These are phyloP conservation scores for Rhodophaea formosa DNA, from an alignment of 2,888 invertebrate genomes.

Conservation along the genomic window DNA sequence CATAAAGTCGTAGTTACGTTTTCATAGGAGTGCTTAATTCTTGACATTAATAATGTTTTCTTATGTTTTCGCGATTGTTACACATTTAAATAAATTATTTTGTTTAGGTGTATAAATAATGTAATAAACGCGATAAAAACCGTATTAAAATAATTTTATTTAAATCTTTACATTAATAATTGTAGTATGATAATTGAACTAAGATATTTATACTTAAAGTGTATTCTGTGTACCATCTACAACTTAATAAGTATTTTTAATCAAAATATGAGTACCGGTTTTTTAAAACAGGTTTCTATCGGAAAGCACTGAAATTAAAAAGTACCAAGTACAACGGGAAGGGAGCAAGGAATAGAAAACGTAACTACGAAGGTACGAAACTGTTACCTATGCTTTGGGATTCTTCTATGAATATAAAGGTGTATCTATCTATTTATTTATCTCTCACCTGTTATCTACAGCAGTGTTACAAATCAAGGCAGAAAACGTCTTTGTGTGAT, in stretches of 20 bases:
- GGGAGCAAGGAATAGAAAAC: not conserved
- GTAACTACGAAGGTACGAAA: conserved; percentile 5
- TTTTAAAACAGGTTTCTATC: too few relatives aligned
- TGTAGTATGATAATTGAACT: too few relatives aligned
- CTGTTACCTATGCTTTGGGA: not conserved
- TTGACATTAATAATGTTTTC: not conserved
- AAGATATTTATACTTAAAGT: too few relatives aligned
- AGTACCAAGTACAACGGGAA: not conserved
- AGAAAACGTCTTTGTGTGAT: not conserved
- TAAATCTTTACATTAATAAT: not conserved
- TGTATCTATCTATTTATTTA: not conserved
- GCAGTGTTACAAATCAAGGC: not conserved
- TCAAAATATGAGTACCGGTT: too few relatives aligned
- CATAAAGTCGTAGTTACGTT: conserved; percentile 6
- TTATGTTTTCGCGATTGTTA: too few relatives aligned
- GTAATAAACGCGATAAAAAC: too few relatives aligned
- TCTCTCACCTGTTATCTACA: not conserved
- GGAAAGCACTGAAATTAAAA: not conserved
- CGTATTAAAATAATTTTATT: too few relatives aligned
- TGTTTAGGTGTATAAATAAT: too few relatives aligned
- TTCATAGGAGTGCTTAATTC: not conserved
- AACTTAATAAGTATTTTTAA: too few relatives aligned
- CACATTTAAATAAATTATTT: too few relatives aligned
- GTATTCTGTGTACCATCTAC: too few relatives aligned
- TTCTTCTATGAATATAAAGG: not conserved